phyloP scores from a whole-genome alignment of 2,888 invertebrate genomes.

The Megalurothrips usitatus region DNA sequence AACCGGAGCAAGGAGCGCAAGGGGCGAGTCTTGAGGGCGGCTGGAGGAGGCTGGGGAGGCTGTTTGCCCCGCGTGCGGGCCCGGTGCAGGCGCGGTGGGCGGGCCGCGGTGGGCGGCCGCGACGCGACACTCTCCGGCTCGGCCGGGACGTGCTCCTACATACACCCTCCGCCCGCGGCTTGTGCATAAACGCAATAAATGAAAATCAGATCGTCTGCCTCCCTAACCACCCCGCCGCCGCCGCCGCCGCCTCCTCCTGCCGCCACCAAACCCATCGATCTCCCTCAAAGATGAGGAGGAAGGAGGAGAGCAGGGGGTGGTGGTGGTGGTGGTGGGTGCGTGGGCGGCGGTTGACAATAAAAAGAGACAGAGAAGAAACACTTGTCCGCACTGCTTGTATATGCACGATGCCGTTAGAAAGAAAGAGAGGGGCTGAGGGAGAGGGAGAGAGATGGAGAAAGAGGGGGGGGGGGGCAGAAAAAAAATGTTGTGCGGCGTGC shows the following conservation, averaged over 20 bases:
- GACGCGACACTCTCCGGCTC: neutral
- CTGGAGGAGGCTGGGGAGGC: too few relatives aligned
- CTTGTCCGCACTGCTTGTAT: too few relatives aligned
- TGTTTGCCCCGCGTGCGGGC: neutral
- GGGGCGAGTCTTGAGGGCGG: too few relatives aligned
- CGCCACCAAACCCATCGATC: neutral
- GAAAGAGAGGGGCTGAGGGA: neutral
- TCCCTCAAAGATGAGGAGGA: neutral
- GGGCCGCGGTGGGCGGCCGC: neutral
- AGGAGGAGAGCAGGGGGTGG: neutral
- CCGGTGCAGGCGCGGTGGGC: neutral
- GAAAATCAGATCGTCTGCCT: neutral
- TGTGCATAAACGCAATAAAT: constrained; percentile 1
- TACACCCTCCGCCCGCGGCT: neutral
- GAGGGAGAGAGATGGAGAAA: neutral
- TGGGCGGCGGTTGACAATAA: too few relatives aligned
- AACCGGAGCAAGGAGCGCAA: too few relatives aligned
- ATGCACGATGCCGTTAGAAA: neutral
- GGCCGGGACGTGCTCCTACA: neutral
- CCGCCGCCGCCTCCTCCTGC: neutral
- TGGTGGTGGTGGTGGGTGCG: neutral
- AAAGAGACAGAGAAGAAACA: too few relatives aligned
- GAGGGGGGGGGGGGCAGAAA: neutral
- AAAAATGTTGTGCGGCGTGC: constrained; percentile 1
- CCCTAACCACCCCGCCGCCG: neutral